Evolutionary conservation across 1,140 invertebrate species (phyloP).

Genomic region (Leptinotarsa lineolata): DNA sequence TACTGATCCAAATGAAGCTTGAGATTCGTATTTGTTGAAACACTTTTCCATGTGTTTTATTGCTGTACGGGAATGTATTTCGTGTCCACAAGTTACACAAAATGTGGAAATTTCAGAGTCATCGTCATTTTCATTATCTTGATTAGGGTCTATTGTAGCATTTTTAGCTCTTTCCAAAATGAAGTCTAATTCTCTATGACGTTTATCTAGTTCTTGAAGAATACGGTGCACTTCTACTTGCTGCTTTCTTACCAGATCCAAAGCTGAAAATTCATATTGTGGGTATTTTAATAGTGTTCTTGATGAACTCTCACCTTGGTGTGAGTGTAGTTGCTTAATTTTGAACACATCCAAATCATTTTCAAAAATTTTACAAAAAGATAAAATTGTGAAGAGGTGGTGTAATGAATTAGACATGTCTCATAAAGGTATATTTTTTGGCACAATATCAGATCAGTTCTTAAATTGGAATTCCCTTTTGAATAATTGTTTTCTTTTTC

Average conservation of each 20-base stretch:
- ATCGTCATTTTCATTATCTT: slow-evolving; percentile 69
- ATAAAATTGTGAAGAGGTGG: no score
- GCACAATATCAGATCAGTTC: no score
- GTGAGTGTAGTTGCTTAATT: no score
- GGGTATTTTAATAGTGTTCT: not conserved
- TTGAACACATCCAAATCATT: no score
- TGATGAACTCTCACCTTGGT: no score
- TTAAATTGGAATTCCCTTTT: no score
- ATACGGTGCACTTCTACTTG: slow-evolving; percentile 76
- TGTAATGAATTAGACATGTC: no score
- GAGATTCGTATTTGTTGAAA: slow-evolving; percentile 93
- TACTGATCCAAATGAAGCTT: slow-evolving; percentile 91
- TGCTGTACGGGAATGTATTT: slow-evolving; percentile 84
- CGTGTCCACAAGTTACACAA: slow-evolving; percentile 95
- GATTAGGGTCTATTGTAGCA: slow-evolving; percentile 66
- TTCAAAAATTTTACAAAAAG: no score
- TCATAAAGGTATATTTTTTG: no score
- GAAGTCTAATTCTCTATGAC: slow-evolving; percentile 79
- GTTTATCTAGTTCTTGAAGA: slow-evolving; percentile 76
- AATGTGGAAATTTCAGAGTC: slow-evolving; percentile 87
- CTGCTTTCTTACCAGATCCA: slow-evolving; percentile 82
- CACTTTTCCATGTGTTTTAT: slow-evolving; percentile 95
- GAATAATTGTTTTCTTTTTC: no score
- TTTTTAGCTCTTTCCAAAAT: slow-evolving; percentile 77
- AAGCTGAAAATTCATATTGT: slow-evolving; percentile 51